phyloP scores from a whole-genome alignment of 2,888 invertebrate genomes.

The Cacoxenus indagator region DNA sequence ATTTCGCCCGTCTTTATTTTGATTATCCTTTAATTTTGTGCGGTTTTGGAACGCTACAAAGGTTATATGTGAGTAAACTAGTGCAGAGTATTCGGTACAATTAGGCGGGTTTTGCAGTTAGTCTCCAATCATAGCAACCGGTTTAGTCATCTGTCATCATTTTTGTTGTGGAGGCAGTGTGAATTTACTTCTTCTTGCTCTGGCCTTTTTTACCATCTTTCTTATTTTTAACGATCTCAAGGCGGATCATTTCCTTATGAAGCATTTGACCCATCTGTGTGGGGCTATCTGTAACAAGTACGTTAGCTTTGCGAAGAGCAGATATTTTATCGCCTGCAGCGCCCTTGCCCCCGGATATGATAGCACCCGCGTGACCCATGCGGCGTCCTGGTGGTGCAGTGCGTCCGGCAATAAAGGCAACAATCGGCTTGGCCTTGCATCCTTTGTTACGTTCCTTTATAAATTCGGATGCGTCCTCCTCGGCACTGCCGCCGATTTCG shows the following conservation, averaged over 20 bases:
- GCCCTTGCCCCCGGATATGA: constrained; percentile 98
- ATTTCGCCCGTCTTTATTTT: no score
- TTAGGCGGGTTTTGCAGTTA: no score
- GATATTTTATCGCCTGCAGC: constrained; percentile 97
- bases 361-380: constrained; percentile 99
- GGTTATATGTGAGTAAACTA: no score
- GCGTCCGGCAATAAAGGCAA: constrained; percentile 97
- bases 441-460: constrained; percentile 84
- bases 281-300: constrained; percentile 91
- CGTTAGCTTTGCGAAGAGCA: constrained; percentile 92
- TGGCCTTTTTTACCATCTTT: background rate
- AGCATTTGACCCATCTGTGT: constrained; percentile 91
- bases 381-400: constrained; percentile 97
- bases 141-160: background rate
- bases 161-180: background rate
- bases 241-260: constrained; percentile 86
- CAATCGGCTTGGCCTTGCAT: constrained; percentile 94
- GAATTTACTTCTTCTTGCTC: background rate
- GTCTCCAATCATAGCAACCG: background rate
- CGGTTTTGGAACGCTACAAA: no score
- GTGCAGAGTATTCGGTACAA: no score
- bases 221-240: constrained; percentile 71
- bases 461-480: constrained; percentile 95
- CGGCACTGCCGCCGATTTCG: constrained; percentile 98
- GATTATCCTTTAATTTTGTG: no score